Evolutionary conservation across 2,888 invertebrate genomes (phyloP).

Genomic region (Pyralis farinalis): DNA sequence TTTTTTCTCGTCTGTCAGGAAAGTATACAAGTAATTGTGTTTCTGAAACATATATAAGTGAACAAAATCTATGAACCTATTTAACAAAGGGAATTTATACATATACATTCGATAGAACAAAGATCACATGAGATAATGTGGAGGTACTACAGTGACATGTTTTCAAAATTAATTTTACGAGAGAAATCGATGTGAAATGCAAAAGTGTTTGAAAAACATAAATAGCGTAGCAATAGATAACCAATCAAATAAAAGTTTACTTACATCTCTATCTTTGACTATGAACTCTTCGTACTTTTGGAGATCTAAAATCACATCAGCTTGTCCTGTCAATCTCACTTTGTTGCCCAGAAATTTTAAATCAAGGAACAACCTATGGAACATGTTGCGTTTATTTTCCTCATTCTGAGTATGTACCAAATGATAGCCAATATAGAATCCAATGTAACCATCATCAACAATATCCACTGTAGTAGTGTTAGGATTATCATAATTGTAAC

Average conservation of each 20-base stretch:
- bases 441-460: slow-evolving; percentile 87
- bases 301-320: slow-evolving; percentile 85
- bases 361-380: slow-evolving; percentile 83
- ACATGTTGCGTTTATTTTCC: slow-evolving; percentile 69
- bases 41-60: too few relatives aligned
- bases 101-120: too few relatives aligned
- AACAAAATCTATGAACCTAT: too few relatives aligned
- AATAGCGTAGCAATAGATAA: too few relatives aligned
- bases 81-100: too few relatives aligned
- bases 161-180: too few relatives aligned
- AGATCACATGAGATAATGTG: too few relatives aligned
- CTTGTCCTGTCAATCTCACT: slow-evolving; percentile 84
- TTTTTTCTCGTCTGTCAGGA: too few relatives aligned
- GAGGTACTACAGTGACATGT: too few relatives aligned
- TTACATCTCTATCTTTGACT: slow-evolving; percentile 67
- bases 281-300: slow-evolving; percentile 83
- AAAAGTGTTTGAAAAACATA: too few relatives aligned
- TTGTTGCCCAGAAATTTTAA: slow-evolving; percentile 86
- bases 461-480: slow-evolving; percentile 78
- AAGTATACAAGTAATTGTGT: too few relatives aligned
- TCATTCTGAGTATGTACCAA: slow-evolving; percentile 75
- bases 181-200: too few relatives aligned
- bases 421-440: slow-evolving; percentile 87
- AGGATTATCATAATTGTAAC: slow-evolving; percentile 74
- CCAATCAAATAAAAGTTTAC: slow-evolving; percentile 31